Evolutionary conservation across 2,797 vertebrate genomes (phyloP).

Genomic region (Gymnothorax reevesii): DNA sequence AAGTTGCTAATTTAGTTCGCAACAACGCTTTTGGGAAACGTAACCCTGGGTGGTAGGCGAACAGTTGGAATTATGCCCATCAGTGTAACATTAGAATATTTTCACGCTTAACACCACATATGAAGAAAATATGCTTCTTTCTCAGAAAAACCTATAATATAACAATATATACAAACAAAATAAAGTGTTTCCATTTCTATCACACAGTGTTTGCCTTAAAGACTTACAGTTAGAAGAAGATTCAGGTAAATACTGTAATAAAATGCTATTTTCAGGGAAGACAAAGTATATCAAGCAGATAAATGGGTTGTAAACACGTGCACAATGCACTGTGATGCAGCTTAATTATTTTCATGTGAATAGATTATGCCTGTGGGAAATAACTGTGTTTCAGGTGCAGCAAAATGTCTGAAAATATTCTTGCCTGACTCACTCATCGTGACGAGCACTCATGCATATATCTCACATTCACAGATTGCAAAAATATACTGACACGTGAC

Average conservation of each 20-base stretch:
- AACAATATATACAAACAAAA: too few relatives aligned
- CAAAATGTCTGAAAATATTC: slow-evolving; percentile 22
- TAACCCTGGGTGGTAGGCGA: background rate
- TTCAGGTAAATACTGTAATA: background rate
- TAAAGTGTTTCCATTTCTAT: background rate
- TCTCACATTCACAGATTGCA: slow-evolving; percentile 57
- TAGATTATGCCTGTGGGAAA: background rate
- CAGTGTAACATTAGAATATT: background rate
- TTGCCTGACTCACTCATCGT: slow-evolving; percentile 34
- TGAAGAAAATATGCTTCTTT: background rate
- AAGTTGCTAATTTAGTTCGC: too few relatives aligned
- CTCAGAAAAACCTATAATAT: too few relatives aligned
- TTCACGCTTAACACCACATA: background rate
- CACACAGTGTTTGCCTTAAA: background rate
- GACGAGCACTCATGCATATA: slow-evolving; percentile 46
- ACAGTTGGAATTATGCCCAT: background rate
- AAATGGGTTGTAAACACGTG: background rate
- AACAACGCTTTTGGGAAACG: too few relatives aligned
- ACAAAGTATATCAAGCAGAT: background rate
- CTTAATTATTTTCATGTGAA: background rate
- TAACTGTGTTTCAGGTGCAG: slow-evolving; percentile 23
- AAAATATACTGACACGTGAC: slow-evolving; percentile 62
- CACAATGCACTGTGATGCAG: background rate
- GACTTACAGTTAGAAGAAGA: background rate
- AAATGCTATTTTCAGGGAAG: background rate